Conservation (phyloP, 2,888 invertebrate genomes). For the Diploptera punctata region DNA sequence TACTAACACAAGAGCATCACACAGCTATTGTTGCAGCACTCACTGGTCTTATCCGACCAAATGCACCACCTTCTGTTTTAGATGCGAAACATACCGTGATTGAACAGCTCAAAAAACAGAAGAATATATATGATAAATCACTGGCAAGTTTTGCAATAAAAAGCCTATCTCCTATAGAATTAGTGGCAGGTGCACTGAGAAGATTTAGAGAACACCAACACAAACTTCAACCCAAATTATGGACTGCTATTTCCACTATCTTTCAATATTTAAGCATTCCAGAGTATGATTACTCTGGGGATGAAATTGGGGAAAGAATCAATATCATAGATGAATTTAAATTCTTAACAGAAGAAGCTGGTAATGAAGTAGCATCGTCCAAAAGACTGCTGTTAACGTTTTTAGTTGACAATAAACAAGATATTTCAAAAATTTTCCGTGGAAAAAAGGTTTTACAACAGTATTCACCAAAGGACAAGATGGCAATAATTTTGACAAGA, state of each 20-base stretch:
- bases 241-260: slow-evolving; percentile 22
- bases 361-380: not conserved
- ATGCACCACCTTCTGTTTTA: not conserved
- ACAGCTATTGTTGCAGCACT: slow-evolving; percentile 20
- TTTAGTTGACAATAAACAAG: slow-evolving; percentile 29
- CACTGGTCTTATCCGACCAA: not conserved
- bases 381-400: slow-evolving; percentile 18
- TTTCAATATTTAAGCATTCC: slow-evolving; percentile 21
- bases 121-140: slow-evolving; percentile 26
- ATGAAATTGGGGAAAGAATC: slow-evolving; percentile 17
- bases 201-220: slow-evolving; percentile 28
- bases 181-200: slow-evolving; percentile 27
- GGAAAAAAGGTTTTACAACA: slow-evolving; percentile 20
- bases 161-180: slow-evolving; percentile 9
- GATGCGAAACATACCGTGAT: not conserved
- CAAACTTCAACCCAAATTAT: slow-evolving; percentile 23
- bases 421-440: slow-evolving; percentile 7
- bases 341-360: slow-evolving; percentile 27
- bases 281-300: slow-evolving; percentile 27
- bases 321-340: slow-evolving; percentile 32
- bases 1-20: slow-evolving; percentile 24
- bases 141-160: slow-evolving; percentile 11
- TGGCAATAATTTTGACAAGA: slow-evolving; percentile 22
- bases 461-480: slow-evolving; percentile 28
- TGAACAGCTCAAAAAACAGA: not conserved